Percentiles rank a stretch among this genome's conserved stretches.
Evolutionary conservation across 2,888 invertebrate species (phyloP).

Genomic region (Limnephilus marmoratus): DNA sequence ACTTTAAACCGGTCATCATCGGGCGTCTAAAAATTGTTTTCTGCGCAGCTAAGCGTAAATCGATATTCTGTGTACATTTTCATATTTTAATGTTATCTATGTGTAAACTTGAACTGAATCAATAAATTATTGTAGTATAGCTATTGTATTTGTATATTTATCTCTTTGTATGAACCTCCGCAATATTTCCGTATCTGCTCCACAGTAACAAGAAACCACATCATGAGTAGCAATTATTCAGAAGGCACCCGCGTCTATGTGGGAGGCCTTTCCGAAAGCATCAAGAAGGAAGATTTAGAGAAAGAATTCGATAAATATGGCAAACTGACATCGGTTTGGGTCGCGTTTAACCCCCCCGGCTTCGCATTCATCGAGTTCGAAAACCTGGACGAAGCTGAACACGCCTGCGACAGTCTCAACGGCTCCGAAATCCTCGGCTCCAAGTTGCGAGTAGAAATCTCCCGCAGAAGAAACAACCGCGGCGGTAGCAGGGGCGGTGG

Average conservation of each 20-base stretch:
- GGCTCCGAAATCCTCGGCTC: constrained; percentile 92
- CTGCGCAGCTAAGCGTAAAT: constrained; percentile 39
- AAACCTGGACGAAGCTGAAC: constrained; percentile 91
- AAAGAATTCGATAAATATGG: constrained; percentile 94
- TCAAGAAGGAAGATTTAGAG: constrained; percentile 95
- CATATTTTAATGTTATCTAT: constrained; percentile 14
- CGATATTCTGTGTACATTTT: constrained; percentile 38
- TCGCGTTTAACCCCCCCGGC: constrained; percentile 95
- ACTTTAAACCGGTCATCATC: neutral
- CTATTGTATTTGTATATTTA: constrained; percentile 45
- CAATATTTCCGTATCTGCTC: constrained; percentile 58
- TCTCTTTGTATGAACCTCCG: constrained; percentile 44
- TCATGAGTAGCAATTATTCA: constrained; percentile 59
- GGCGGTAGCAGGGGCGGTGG: constrained; percentile 78
- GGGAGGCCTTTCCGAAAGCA: constrained; percentile 91
- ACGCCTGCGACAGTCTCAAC: constrained; percentile 92
- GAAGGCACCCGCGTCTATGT: constrained; percentile 89
- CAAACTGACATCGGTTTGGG: constrained; percentile 94
- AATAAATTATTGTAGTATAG: constrained; percentile 48
- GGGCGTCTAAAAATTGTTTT: constrained; percentile 12
- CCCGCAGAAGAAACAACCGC: constrained; percentile 85
- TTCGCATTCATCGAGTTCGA: constrained; percentile 96
- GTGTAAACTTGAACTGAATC: constrained; percentile 19
- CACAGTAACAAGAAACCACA: constrained; percentile 60
- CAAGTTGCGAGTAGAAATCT: constrained; percentile 92